These are phyloP conservation scores for Apotomis turbidana DNA, from an alignment of 2,888 invertebrate species.

Conservation along the genomic window DNA sequence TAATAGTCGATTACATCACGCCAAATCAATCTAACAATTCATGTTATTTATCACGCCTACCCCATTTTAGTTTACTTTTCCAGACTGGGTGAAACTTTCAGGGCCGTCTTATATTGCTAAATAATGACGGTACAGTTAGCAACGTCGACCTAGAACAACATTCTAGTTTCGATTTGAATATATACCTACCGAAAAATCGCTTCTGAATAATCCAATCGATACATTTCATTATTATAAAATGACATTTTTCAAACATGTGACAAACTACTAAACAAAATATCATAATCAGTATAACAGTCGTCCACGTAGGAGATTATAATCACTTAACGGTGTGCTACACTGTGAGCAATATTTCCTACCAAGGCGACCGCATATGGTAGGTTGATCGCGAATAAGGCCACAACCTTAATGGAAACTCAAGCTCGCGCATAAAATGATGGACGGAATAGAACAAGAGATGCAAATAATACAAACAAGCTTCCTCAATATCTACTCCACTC, in stretches of 20 bases:
- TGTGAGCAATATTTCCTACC: not conserved
- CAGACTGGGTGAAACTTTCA: too few relatives aligned
- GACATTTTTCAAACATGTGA: not conserved
- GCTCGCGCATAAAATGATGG: too few relatives aligned
- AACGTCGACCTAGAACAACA: not conserved
- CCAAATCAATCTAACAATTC: not conserved
- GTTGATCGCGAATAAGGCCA: not conserved
- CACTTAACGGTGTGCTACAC: not conserved
- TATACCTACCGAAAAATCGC: not conserved
- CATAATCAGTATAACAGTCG: conserved; percentile 13
- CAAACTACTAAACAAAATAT: conserved; percentile 3
- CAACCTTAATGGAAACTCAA: too few relatives aligned
- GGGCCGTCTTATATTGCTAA: not conserved
- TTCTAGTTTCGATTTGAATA: not conserved
- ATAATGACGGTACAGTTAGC: not conserved
- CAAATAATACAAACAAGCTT: too few relatives aligned
- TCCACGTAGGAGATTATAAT: conserved; percentile 20
- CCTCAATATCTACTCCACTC: too few relatives aligned
- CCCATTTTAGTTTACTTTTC: too few relatives aligned
- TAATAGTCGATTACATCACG: conserved; percentile 17
- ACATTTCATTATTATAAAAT: not conserved
- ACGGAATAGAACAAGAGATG: too few relatives aligned
- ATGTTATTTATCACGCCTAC: too few relatives aligned
- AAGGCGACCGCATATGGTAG: not conserved
- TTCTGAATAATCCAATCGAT: not conserved